phyloP scores from a whole-genome alignment of 2,888 invertebrate species.

The Muscina levida region DNA sequence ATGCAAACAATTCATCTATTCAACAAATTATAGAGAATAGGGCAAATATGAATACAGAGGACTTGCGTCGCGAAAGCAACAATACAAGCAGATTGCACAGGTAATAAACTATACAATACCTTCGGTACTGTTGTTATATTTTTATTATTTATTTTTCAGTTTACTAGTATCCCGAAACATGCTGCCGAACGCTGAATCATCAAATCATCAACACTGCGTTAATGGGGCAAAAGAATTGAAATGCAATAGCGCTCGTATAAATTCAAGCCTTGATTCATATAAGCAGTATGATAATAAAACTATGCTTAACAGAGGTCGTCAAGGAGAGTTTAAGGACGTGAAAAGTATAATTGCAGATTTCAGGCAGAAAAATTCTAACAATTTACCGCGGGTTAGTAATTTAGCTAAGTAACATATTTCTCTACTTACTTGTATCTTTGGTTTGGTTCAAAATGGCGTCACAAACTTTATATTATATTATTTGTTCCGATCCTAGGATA shows the following conservation, averaged over 20 bases:
- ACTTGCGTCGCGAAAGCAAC: slow-evolving; percentile 74
- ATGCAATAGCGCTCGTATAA: slow-evolving; percentile 40
- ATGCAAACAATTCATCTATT: slow-evolving; percentile 59
- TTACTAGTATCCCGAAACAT: slow-evolving; percentile 78
- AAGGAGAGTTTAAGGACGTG: slow-evolving; percentile 90
- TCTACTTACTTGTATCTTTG: slow-evolving; percentile 30
- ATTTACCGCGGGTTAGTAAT: slow-evolving; percentile 85
- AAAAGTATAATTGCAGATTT: slow-evolving; percentile 91
- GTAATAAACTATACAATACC: slow-evolving; percentile 67
- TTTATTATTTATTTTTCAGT: slow-evolving; percentile 66
- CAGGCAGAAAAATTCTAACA: slow-evolving; percentile 87
- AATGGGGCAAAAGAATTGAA: slow-evolving; percentile 25
- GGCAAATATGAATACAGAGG: slow-evolving; percentile 74
- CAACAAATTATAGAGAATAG: slow-evolving; percentile 73
- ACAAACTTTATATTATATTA: not conserved
- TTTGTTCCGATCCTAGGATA: slow-evolving; percentile 22
- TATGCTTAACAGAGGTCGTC: slow-evolving; percentile 82
- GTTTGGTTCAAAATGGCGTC: slow-evolving; percentile 12
- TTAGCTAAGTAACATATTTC: slow-evolving; percentile 70
- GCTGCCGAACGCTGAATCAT: slow-evolving; percentile 75
- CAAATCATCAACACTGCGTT: slow-evolving; percentile 68
- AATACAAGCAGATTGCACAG: slow-evolving; percentile 73
- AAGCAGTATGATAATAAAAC: slow-evolving; percentile 73
- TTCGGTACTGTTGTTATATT: too few relatives aligned
- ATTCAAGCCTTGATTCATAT: slow-evolving; percentile 63